phyloP scores from a whole-genome alignment of 2,113 vertebrate species.

The Thinocorus orbignyianus region DNA sequence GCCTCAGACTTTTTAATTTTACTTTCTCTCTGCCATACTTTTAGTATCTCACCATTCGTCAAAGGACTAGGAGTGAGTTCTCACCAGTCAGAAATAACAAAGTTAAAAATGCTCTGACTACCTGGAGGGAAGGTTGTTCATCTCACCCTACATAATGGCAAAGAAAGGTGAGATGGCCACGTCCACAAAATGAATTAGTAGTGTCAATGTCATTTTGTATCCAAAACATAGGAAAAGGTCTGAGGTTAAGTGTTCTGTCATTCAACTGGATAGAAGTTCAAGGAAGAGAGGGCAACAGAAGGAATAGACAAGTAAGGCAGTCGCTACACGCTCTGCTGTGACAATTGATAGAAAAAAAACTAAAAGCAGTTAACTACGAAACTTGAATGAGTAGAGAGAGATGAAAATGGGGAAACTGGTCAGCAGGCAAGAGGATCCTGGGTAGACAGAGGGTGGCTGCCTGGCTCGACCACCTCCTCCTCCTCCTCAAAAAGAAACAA shows the following conservation, averaged over 20 bases:
- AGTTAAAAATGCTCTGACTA: not conserved
- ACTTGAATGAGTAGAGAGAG: not conserved
- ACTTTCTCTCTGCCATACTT: not conserved
- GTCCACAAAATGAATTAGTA: not conserved
- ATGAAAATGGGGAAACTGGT: not conserved
- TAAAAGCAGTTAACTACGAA: not conserved
- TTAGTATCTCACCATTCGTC: not conserved
- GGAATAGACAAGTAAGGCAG: not conserved
- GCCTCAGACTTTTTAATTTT: accelerated
- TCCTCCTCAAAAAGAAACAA: not conserved
- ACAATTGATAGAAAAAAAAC: not conserved
- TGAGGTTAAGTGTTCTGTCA: not conserved
- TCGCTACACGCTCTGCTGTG: not conserved
- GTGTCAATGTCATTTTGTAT: not conserved
- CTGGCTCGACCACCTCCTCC: not conserved
- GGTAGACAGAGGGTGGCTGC: not conserved
- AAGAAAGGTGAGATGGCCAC: not conserved
- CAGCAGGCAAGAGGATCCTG: not conserved
- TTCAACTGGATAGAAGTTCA: not conserved
- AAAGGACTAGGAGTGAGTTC: not conserved
- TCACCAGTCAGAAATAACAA: not conserved
- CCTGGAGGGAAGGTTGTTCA: not conserved
- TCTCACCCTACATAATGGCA: not conserved
- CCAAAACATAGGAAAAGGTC: not conserved
- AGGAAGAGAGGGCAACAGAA: not conserved